phyloP scores from a whole-genome alignment of 2,797 vertebrate genomes.

The Muscicapa comitata region DNA sequence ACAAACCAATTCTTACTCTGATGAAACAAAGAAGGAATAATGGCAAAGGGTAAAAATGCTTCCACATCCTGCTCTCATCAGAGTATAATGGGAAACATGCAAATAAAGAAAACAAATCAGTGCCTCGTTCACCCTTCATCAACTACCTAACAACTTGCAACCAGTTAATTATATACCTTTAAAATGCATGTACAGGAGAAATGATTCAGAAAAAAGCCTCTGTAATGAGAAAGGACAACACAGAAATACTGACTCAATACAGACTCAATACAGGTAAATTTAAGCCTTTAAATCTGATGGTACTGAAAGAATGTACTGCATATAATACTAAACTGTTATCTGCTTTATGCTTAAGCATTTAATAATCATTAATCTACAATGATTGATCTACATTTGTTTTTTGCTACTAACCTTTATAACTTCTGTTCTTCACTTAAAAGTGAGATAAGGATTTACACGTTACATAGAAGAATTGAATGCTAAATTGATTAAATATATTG shows the following conservation, averaged over 20 bases:
- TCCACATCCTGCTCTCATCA: conserved; percentile 28
- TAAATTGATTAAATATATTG: background rate
- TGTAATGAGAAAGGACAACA: background rate
- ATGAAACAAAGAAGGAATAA: conserved; percentile 54
- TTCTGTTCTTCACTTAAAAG: background rate
- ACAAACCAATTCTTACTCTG: conserved; percentile 65
- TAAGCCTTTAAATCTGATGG: conserved; percentile 1
- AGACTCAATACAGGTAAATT: background rate
- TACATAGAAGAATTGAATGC: background rate
- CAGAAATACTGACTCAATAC: background rate
- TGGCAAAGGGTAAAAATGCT: conserved; percentile 23
- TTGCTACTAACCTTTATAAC: background rate
- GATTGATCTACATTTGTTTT: background rate
- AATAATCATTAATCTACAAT: background rate
- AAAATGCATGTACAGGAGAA: conserved; percentile 56
- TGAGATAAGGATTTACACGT: background rate
- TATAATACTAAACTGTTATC: background rate
- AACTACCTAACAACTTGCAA: conserved; percentile 70
- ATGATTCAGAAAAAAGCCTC: conserved; percentile 55
- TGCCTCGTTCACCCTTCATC: conserved; percentile 67
- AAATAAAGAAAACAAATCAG: conserved; percentile 77
- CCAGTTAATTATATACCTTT: conserved; percentile 71
- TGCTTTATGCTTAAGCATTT: background rate
- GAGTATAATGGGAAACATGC: conserved; percentile 49
- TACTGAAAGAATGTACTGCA: background rate